Evolutionary conservation across 2,113 vertebrate genomes (phyloP), one percentile per base, ranked within the genome.

Genomic region (Ceratotherium simum): DNA sequence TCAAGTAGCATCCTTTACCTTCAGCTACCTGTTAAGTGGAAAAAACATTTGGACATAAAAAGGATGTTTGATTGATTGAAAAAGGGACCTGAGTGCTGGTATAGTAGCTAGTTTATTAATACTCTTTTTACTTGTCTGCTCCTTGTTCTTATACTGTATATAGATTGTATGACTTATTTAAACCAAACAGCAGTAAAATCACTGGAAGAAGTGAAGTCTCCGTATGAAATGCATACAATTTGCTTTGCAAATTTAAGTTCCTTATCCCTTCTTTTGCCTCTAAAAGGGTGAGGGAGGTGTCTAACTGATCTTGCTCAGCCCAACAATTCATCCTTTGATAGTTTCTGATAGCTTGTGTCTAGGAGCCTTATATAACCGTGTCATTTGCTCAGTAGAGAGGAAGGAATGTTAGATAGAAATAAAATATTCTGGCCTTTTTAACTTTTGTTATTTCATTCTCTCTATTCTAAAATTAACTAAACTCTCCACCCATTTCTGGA

Each of bases 341-440:
- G 51, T 91, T 91, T 91, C 65, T 95, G 54, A 82, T 56, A 76
- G 14, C 33, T 84, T 85, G 36, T 81, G 31, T 60, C 51, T 33
- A 92, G 72, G 36, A 90, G 18, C 21, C 31, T 95, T 85, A 85
- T 58, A 54, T 91, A 78, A 90, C 65, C 14, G 67, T 94, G 23
- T 65, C 64, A 90, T 94, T 92, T 97, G 29, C 54, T 96, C 64
- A 92, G 51, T 69, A 89, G 64, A 82, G 83, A 76, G 13, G 25
- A 94, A 67, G 23, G 33, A 94, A 90, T 92, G 17, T 70, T 60
- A 84, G 75, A 62, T 46, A 62, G 48, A 96, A 78, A 95, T 92
- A 84, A 96, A 97, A 95, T 76, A 82, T 60, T 79, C 36, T 92
- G 46, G 33, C 6, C 54, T 90, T 92, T 96, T 78, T 67, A 86